Base-by-base conservation (phyloP, 1,140 invertebrate species). In the Drosophila tropicalis region DNA sequence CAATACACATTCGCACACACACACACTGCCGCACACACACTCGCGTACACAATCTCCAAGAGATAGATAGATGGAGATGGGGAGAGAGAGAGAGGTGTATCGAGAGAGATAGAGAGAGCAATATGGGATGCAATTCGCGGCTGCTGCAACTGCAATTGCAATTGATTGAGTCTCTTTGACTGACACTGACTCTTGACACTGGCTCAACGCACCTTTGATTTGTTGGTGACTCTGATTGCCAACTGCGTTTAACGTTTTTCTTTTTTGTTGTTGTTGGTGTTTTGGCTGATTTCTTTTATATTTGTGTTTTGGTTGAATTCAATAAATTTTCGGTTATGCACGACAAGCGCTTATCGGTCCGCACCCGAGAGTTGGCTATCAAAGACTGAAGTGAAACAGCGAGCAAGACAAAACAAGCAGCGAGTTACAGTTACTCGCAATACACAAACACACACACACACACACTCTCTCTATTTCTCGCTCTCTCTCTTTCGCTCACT, bases 341-440 rank as follows among this genome's bases (percentile, higher is more conserved):
- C 44, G 79, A 62, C 69, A 57, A 81, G 90, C 85, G 81, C 80
- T 90, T 87, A 79, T 91, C 79, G 78, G 84, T 89, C 90, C 76
- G 86, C 70, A 79, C 86, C 79, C 90, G 90, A 91, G 86, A 81
- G 84, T 86, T 89, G 70, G 66, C 81, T 90, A 77, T 90, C 76
- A 89, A 82, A 79, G 79, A 91, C 81, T 90, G 84, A 73, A n/a
- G n/a, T n/a, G n/a, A n/a, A n/a, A n/a, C n/a, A n/a, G n/a, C n/a
- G n/a, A n/a, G n/a, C n/a, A n/a, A n/a, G n/a, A n/a, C n/a, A 40
- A 51, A 75, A 55, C 76, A 36, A 75, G 61, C 79, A 65, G 57
- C 71, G 70, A 86, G 79, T 67, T 81, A 87, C 83, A 87, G 76
- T 87, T 89, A 86, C 83, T 57, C 76, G 54, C 68, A 39, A 66